Percentiles rank a stretch among this genome's conserved stretches.
phyloP scores from a whole-genome alignment of 2,113 vertebrate genomes.

The Takifugu flavidus region DNA sequence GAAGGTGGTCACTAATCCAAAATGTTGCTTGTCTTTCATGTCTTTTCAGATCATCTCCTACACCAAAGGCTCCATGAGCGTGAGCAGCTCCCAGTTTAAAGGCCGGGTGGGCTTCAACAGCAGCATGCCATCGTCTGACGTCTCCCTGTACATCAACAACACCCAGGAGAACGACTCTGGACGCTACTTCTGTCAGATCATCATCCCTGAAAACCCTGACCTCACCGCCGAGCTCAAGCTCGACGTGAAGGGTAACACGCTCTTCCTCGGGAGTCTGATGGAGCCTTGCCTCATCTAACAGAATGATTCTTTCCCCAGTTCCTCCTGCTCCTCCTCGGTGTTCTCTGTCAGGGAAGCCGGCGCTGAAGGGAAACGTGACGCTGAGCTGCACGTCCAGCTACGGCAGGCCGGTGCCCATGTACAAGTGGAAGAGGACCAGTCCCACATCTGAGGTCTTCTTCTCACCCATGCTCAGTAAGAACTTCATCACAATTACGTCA shows the following conservation, averaged over 20 bases:
- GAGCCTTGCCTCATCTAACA: not conserved
- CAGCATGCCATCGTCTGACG: constrained; percentile 58
- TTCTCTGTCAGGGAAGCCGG: constrained; percentile 67
- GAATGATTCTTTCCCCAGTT: constrained; percentile 66
- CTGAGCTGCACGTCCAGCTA: constrained; percentile 78
- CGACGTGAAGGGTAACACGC: constrained; percentile 73
- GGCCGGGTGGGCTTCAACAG: constrained; percentile 70
- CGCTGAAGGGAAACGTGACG: constrained; percentile 81
- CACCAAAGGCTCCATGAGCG: constrained; percentile 21
- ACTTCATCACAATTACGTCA: not conserved
- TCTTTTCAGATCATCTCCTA: constrained; percentile 76
- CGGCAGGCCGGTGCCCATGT: constrained; percentile 81
- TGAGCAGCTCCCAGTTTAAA: constrained; percentile 45
- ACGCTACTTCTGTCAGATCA: constrained; percentile 77
- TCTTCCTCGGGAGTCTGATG: not conserved
- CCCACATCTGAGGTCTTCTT: constrained; percentile 79
- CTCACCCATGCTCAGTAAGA: constrained; percentile 77
- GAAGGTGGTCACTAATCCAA: no score
- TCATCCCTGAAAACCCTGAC: constrained; percentile 3
- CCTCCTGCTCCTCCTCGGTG: constrained; percentile 82
- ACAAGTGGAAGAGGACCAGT: constrained; percentile 79
- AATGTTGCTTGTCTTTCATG: no score
- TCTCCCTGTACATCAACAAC: constrained; percentile 81
- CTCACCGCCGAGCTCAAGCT: constrained; percentile 59
- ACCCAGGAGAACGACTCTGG: constrained; percentile 81